These are phyloP conservation scores for Dunckerocampus dactyliophorus DNA, from an alignment of 2,113 vertebrate species.

Conservation along the genomic window DNA sequence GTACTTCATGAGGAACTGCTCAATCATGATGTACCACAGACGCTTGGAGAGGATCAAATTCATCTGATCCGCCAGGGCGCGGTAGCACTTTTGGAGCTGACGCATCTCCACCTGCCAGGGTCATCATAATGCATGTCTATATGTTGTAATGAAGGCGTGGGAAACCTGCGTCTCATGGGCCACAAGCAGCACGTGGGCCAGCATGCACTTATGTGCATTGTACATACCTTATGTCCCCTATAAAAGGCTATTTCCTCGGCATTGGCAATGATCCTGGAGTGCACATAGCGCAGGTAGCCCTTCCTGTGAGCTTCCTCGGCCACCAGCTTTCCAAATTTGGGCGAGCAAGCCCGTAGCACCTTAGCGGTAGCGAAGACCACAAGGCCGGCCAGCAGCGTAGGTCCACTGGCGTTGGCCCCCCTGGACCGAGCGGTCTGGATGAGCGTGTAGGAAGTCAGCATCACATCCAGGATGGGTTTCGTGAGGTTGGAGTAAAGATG, in stretches of 20 bases:
- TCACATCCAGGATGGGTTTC: slow-evolving; percentile 93
- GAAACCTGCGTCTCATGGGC: no score
- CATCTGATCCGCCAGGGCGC: slow-evolving; percentile 88
- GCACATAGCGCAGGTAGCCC: slow-evolving; percentile 91
- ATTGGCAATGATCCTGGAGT: slow-evolving; percentile 95
- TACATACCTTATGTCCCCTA: slow-evolving; percentile 89
- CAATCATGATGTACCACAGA: slow-evolving; percentile 98
- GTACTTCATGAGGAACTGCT: slow-evolving; percentile 99
- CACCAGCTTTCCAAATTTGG: slow-evolving; percentile 91
- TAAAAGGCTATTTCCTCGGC: slow-evolving; percentile 98
- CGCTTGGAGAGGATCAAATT: slow-evolving; percentile 95
- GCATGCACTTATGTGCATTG: no score
- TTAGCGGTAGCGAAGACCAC: slow-evolving; percentile 91
- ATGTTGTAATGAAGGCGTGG: no score
- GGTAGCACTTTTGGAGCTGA: slow-evolving; percentile 95
- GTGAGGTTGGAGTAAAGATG: slow-evolving; percentile 98
- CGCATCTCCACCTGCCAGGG: slow-evolving; percentile 88
- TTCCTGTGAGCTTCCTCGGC: slow-evolving; percentile 95
- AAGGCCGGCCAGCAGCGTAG: slow-evolving; percentile 87
- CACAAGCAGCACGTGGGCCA: no score
- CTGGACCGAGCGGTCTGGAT: slow-evolving; percentile 86
- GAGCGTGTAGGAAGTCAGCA: slow-evolving; percentile 93
- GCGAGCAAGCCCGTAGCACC: slow-evolving; percentile 91
- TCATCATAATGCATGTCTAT: slow-evolving; percentile 18
- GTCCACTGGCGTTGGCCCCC: slow-evolving; percentile 87